Conservation (phyloP, 2,113 vertebrate genomes). For the Proteles cristata region DNA sequence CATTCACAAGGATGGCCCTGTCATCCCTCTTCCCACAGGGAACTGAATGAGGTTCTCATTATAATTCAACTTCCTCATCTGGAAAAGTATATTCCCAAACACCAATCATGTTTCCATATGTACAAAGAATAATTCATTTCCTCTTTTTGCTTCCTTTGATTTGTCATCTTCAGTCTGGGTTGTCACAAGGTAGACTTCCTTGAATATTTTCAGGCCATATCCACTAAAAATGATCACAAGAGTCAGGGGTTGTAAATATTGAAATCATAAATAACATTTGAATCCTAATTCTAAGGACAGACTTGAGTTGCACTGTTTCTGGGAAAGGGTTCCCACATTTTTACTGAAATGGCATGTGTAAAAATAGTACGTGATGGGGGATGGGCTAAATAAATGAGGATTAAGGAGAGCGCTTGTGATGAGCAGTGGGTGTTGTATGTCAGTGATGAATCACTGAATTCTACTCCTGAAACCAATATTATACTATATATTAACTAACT, state of each 20-base stretch:
- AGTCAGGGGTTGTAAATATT: background rate
- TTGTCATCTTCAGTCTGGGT: slow-evolving; percentile 16
- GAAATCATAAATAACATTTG: slow-evolving; percentile 7
- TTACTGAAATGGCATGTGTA: background rate
- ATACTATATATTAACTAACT: too few relatives aligned
- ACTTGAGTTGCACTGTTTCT: background rate
- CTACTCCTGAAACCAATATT: too few relatives aligned
- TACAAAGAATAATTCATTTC: slow-evolving; percentile 24
- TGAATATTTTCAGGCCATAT: background rate
- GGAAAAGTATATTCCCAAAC: slow-evolving; percentile 37
- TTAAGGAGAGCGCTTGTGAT: too few relatives aligned
- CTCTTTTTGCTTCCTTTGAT: slow-evolving; percentile 47
- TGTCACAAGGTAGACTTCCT: slow-evolving; percentile 18
- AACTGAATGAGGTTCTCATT: slow-evolving; percentile 14
- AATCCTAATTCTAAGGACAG: background rate
- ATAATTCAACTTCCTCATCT: slow-evolving; percentile 40
- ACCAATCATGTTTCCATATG: slow-evolving; percentile 23
- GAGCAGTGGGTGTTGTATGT: too few relatives aligned
- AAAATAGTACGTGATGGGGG: background rate
- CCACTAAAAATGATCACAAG: background rate
- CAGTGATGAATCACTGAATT: too few relatives aligned
- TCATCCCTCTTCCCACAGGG: slow-evolving; percentile 2
- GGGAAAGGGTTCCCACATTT: background rate
- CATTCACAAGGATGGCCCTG: background rate
- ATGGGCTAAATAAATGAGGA: too few relatives aligned